Percentiles rank a stretch among this genome's conserved stretches.
phyloP scores from a whole-genome alignment of 2,797 vertebrate genomes.

The Tapirus indicus region DNA sequence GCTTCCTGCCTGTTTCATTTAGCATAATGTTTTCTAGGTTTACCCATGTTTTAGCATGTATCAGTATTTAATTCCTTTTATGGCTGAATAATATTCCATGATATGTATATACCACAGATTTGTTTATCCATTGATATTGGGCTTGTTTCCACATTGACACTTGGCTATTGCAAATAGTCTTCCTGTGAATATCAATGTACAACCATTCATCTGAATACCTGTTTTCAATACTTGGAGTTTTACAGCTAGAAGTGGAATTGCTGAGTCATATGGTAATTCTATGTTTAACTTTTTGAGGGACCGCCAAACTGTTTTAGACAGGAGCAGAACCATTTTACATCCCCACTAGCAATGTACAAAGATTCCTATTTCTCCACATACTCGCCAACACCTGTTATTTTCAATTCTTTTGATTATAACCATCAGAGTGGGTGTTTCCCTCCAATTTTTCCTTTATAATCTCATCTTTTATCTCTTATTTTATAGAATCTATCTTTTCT shows the following conservation, averaged over 20 bases:
- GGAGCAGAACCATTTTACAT: not conserved
- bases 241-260: not conserved
- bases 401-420: conserved; percentile 6
- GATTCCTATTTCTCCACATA: not conserved
- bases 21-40: not conserved
- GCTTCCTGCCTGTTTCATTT: not conserved
- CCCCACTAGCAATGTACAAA: not conserved
- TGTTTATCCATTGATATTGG: not conserved
- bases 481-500: not conserved
- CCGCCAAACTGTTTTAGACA: not conserved
- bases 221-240: not conserved
- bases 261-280: not conserved
- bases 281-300: not conserved
- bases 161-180: not conserved
- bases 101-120: not conserved
- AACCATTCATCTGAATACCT: not conserved
- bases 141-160: not conserved
- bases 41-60: not conserved
- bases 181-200: not conserved
- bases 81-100: not conserved
- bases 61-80: not conserved
- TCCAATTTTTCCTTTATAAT: not conserved
- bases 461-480: not conserved
- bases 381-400: not conserved
- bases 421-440: not conserved